Evolutionary conservation across 2,888 invertebrate genomes (phyloP).

Genomic region (Invenusta paracnida): DNA sequence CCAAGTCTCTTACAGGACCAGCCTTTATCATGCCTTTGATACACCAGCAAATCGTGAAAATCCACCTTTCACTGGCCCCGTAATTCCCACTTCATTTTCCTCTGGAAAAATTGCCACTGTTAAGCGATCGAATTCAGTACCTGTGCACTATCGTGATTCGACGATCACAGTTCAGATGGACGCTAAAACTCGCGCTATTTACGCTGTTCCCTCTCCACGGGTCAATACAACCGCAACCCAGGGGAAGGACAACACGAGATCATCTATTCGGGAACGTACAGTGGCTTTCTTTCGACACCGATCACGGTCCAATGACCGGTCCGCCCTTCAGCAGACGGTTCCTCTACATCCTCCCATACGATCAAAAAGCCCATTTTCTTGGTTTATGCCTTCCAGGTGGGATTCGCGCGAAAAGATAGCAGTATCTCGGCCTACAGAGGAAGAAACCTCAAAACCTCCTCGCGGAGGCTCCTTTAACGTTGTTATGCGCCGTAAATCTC

Average conservation of each 20-base stretch:
- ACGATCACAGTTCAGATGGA: neutral
- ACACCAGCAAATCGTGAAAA: neutral
- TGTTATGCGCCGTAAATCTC: slow-evolving; percentile 7
- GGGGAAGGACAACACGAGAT: neutral
- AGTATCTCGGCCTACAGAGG: neutral
- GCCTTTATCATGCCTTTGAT: neutral
- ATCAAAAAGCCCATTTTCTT: neutral
- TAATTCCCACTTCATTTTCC: neutral
- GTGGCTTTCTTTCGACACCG: slow-evolving; percentile 9
- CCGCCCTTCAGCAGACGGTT: neutral
- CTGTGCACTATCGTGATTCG: neutral
- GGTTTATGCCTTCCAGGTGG: neutral
- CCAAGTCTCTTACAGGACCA: neutral
- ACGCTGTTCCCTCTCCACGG: neutral
- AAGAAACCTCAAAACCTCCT: neutral
- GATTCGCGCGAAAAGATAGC: neutral
- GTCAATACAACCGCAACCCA: neutral
- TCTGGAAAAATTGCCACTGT: neutral
- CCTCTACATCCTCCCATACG: neutral
- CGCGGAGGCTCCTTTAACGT: neutral
- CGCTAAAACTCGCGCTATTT: neutral
- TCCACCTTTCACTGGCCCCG: neutral
- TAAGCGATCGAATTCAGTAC: neutral
- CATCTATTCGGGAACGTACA: neutral
- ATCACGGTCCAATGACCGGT: neutral